phyloP scores from a whole-genome alignment of 2,888 invertebrate species.

The Acanthosepion esculentum region DNA sequence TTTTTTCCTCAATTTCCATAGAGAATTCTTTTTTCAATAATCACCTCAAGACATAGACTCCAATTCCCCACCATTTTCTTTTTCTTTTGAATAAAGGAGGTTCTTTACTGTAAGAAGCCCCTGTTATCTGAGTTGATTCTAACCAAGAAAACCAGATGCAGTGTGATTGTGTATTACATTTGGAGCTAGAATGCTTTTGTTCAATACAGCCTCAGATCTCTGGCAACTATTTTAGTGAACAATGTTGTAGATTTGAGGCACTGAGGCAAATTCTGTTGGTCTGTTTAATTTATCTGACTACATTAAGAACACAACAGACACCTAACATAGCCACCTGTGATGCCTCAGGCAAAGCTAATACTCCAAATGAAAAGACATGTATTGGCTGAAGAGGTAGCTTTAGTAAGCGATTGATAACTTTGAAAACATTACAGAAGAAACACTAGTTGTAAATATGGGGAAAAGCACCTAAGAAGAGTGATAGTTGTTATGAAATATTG shows the following conservation, averaged over 20 bases:
- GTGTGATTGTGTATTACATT: not conserved
- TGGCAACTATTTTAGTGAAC: conserved; percentile 33
- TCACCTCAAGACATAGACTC: conserved; percentile 17
- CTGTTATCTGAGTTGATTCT: too few relatives aligned
- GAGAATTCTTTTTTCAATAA: conserved; percentile 23
- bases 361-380: not conserved
- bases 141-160: not conserved
- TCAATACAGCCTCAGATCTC: not conserved
- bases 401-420: not conserved
- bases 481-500: not conserved
- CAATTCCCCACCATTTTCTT: not conserved
- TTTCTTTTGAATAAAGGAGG: not conserved
- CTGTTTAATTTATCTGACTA: conserved; percentile 20
- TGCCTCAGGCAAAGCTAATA: not conserved
- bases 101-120: not conserved
- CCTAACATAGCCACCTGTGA: conserved; percentile 9
- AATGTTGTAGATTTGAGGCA: conserved; percentile 2
- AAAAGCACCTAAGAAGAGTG: not conserved
- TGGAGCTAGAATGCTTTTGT: not conserved
- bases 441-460: not conserved
- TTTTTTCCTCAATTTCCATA: not conserved
- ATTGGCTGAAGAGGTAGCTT: not conserved
- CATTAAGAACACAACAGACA: not conserved
- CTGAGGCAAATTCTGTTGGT: not conserved
- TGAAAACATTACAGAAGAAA: conserved; percentile 20